Evolutionary conservation across 2,888 invertebrate genomes (phyloP), one percentile per base, ranked within the genome.

Genomic region (Ommatoiulus sabulosus): DNA sequence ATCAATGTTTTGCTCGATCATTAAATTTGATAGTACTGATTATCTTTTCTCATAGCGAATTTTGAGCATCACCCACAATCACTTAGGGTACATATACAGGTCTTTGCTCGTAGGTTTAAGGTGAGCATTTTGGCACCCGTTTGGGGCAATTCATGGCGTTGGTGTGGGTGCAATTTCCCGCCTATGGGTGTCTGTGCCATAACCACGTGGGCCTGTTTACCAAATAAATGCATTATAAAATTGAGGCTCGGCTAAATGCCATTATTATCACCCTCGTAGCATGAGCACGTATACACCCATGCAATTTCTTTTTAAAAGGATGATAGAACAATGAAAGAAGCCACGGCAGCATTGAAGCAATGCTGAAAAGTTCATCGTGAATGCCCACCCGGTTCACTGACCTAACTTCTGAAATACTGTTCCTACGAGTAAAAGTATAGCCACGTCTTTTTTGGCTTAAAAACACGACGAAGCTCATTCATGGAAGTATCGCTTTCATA

Each of bases 331-430:
- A n/a, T 63, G 20, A 63, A 63, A 63, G 20, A 63, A 63, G n/a
- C 63, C 17, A 20, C n/a, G n/a, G 17, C 63, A n/a, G 63, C 63
- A 63, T 63, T n/a, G 5, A n/a, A 63, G 17, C n/a, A 63, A 63
- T n/a, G 7, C n/a, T 63, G 63, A 63, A 63, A 63, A 63, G 63
- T 63, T 63, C 63, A 63, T 63, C n/a, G 15, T 63, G 5, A 63
- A 63, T 63, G n/a, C 63, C 63, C 63, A 63, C 63, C 63, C 63
- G 63, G 63, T 63, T 63, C 63, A 63, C 63, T 63, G 63, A 63
- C 63, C 63, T 63, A 63, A 63, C 63, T 63, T 63, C 52, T 63
- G n/a, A 63, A 63, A 63, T 63, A 63, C 20, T n/a, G 63, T 63
- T 63, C n/a, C n/a, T n/a, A 63, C n/a, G 15, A 63, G 63, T 20